Evolutionary conservation across 2,888 invertebrate species (phyloP).

Genomic region (Dolichopus griseipennis): DNA sequence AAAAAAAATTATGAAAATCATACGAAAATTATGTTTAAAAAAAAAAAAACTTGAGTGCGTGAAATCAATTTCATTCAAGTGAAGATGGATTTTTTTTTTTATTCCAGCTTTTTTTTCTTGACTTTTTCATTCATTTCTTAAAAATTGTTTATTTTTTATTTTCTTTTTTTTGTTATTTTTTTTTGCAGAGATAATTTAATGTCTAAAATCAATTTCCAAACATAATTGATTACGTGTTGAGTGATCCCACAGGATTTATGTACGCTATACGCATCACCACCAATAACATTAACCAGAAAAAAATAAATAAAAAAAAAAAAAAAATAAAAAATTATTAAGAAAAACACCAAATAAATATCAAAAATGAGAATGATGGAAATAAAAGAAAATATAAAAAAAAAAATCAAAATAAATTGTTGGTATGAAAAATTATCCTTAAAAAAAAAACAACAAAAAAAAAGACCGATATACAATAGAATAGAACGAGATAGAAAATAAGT

Average conservation of each 20-base stretch:
- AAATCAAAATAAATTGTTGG: slow-evolving; percentile 4
- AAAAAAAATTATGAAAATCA: background rate
- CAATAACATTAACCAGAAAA: slow-evolving; percentile 3
- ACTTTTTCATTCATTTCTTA: background rate
- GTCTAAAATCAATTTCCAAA: slow-evolving; percentile 22
- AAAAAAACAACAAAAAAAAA: background rate
- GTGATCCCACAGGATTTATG: slow-evolving; percentile 20
- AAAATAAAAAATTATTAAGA: no score
- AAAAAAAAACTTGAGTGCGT: background rate
- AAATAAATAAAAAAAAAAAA: no score
- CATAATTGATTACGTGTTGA: slow-evolving; percentile 24
- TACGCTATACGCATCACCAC: slow-evolving; percentile 10
- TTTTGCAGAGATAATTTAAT: slow-evolving; percentile 9
- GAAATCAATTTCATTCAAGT: slow-evolving; percentile 3
- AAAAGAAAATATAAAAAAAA: background rate
- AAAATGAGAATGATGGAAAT: background rate
- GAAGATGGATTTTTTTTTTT: background rate
- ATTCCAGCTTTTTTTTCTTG: background rate
- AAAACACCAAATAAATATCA: background rate
- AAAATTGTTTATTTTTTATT: background rate
- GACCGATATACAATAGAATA: background rate
- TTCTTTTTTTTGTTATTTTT: background rate
- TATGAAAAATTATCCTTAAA: background rate
- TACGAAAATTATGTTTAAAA: background rate
- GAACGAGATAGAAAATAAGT: background rate